Conservation (phyloP, 2,888 invertebrate genomes). For the Dryocosmus kuriphilus region DNA sequence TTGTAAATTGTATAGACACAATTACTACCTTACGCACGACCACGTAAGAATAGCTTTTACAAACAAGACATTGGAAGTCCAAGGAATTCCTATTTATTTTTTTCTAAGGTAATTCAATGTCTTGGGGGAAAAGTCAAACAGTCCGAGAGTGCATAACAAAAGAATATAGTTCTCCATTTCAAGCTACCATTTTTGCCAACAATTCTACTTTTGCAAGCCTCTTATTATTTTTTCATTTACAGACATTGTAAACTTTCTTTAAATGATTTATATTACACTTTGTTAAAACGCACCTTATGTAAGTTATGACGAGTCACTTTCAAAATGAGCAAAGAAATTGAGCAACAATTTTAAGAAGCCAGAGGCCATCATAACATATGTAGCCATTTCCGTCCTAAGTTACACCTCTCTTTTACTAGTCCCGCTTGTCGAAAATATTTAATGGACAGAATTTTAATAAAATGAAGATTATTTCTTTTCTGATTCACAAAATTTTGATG, state of each 20-base stretch:
- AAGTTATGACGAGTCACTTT: background rate
- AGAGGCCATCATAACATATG: background rate
- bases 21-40: constrained; percentile 30
- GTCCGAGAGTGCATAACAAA: background rate
- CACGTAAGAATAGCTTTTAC: constrained; percentile 31
- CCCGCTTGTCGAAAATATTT: background rate
- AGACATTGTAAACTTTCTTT: background rate
- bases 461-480: background rate
- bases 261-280: background rate
- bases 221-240: background rate
- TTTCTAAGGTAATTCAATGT: constrained; percentile 38
- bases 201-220: background rate
- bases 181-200: background rate
- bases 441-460: background rate
- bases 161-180: background rate
- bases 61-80: constrained; percentile 28
- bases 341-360: background rate
- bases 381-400: background rate
- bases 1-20: constrained; percentile 28
- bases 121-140: constrained; percentile 16
- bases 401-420: background rate
- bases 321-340: background rate
- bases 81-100: constrained; percentile 36
- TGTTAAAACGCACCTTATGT: background rate
- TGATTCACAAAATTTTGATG: background rate